Conservation (phyloP, 2,888 invertebrate species). For the Pachycephus smyrnensis region DNA sequence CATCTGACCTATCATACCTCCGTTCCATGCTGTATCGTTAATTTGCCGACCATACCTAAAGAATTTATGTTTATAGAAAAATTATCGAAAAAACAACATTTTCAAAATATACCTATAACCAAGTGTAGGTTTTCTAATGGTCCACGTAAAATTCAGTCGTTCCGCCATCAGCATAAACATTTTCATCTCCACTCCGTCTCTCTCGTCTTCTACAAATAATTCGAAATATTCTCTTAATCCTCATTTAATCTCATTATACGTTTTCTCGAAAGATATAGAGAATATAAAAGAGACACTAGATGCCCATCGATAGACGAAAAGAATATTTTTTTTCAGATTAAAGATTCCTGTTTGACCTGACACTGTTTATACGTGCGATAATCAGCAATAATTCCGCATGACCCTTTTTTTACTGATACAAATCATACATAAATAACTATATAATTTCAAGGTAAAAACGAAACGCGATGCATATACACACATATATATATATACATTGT, state of each 20-base stretch:
- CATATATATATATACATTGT: neutral
- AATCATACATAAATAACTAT: neutral
- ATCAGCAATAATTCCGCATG: neutral
- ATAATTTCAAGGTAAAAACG: neutral
- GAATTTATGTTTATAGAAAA: slow-evolving; percentile 1
- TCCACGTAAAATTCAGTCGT: slow-evolving; percentile 55
- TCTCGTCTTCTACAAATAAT: slow-evolving; percentile 39
- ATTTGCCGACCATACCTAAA: slow-evolving; percentile 47
- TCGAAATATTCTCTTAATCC: neutral
- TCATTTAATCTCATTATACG: neutral
- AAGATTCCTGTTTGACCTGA: neutral
- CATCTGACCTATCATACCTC: slow-evolving; percentile 52
- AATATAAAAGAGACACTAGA: neutral
- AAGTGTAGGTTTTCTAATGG: slow-evolving; percentile 43
- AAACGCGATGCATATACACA: neutral
- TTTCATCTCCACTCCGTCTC: slow-evolving; percentile 54
- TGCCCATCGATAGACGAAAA: neutral
- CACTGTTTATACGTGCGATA: neutral
- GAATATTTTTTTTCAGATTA: neutral
- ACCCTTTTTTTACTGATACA: neutral
- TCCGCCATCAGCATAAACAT: slow-evolving; percentile 53
- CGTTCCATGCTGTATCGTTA: slow-evolving; percentile 47
- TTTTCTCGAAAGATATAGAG: neutral
- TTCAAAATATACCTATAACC: slow-evolving; percentile 36
- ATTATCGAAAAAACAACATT: neutral